Conservation (phyloP, 2,113 vertebrate species). For the Prolemur simus region DNA sequence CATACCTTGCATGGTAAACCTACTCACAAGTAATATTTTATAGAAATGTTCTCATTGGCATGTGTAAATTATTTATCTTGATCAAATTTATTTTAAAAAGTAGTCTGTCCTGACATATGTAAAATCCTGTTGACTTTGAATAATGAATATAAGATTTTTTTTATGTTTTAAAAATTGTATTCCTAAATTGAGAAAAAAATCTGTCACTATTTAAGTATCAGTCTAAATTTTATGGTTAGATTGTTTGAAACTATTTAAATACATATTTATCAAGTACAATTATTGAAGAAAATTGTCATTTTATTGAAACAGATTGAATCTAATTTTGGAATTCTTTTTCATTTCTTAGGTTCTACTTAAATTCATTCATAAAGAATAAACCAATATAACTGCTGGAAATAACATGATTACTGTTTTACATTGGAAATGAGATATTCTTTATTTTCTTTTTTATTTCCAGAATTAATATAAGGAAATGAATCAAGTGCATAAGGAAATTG, state of each 20-base stretch:
- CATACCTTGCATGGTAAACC: background rate
- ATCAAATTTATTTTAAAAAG: background rate
- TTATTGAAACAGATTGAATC: constrained; percentile 20
- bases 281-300: background rate
- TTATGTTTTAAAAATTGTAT: background rate
- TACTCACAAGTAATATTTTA: background rate
- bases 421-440: background rate
- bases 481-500: background rate
- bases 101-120: background rate
- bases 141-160: background rate
- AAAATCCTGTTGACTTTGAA: background rate
- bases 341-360: background rate
- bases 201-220: background rate
- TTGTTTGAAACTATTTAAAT: background rate
- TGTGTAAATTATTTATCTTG: background rate
- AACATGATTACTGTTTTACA: background rate
- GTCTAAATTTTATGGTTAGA: background rate
- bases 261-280: background rate
- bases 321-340: constrained; percentile 27
- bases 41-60: background rate
- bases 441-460: background rate
- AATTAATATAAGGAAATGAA: background rate
- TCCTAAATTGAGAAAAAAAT: background rate
- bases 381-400: background rate
- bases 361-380: background rate